Evolutionary conservation across 2,888 invertebrate genomes (phyloP), one percentile per base, ranked within the genome.

Genomic region (Vesta saturnalis): DNA sequence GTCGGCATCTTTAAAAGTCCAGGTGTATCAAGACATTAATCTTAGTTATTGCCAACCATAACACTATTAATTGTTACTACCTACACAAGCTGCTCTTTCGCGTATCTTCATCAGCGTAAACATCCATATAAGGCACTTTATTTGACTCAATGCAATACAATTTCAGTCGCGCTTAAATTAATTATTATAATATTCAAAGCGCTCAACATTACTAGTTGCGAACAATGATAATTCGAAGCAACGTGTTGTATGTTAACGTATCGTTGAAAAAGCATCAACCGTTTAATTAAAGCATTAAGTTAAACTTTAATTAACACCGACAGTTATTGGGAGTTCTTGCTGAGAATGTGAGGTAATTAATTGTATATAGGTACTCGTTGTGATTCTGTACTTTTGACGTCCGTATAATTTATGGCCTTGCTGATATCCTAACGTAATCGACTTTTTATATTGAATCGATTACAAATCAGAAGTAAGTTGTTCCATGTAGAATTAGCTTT

Each of bases 1-100:
- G 22, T 39, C 55, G 43, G 55, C 15, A 19, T 21, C 60, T 54
- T 61, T 43, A 55, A 15, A 30, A 54, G 59, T 35, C 55, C 62
- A 62, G 62, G 62, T 62, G 62, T 54, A 55, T 39, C 47, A 52
- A 60, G 52, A 52, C 52, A 52, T 52, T 60, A 60, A 60, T 60
- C 60, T 47, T 47, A 47, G 23, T 47, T 49, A 52, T 62, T 62
- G 62, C 55, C 62, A 62, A 62, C 39, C 43, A 55, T 55, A 62
- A 62, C 52, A 22, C 54, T 55, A 10, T 6, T 62, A 62, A 62
- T 55, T 55, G 54, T 39, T 55, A 54, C 62, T 19, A 35, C 60
- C 60, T 60, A 60, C 60, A 60, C 60, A n/a, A n/a, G n/a, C n/a
- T n/a, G n/a, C n/a, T n/a, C n/a, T n/a, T n/a, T n/a, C n/a, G n/a